Conservation (phyloP, 2,888 invertebrate genomes). For the Caenorhabditis imperialis region DNA sequence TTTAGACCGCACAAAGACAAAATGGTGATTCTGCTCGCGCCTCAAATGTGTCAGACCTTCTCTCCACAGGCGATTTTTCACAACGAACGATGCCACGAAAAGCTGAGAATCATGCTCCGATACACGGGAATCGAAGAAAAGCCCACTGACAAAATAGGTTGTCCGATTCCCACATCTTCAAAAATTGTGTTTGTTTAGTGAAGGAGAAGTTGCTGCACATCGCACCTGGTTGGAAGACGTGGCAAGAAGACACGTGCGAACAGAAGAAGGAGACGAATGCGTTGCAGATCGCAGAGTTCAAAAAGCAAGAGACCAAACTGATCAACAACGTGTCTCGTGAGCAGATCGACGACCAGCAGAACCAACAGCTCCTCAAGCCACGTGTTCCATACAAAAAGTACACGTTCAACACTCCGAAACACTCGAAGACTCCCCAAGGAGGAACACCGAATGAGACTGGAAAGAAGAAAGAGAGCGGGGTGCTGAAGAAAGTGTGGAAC, state of each 20-base stretch:
- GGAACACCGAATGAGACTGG: neutral
- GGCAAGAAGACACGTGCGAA: conserved; percentile 19
- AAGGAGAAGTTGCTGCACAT: conserved; percentile 19
- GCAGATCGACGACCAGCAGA: neutral
- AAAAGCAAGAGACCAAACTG: conserved; percentile 5
- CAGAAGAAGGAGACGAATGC: conserved; percentile 3
- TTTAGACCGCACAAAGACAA: conserved; percentile 62
- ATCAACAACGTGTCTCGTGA: conserved; percentile 1
- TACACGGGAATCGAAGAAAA: conserved; percentile 29
- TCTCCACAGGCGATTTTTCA: conserved; percentile 61
- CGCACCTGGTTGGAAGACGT: conserved; percentile 31
- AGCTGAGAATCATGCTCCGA: conserved; percentile 27
- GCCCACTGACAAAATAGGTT: neutral
- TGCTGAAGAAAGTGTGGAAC: neutral
- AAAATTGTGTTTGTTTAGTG: conserved; percentile 8
- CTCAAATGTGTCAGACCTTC: conserved; percentile 52
- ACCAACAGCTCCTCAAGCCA: too few species aligned
- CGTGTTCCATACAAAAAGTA: neutral
- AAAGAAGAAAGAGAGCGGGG: neutral
- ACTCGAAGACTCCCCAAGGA: neutral
- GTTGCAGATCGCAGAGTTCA: conserved; percentile 11
- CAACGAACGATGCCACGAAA: conserved; percentile 47
- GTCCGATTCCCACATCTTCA: neutral
- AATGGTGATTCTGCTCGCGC: conserved; percentile 54
- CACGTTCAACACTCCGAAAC: neutral